Evolutionary conservation across 2,797 vertebrate species (phyloP), one percentile per base, ranked within the genome.

Genomic region (Gymnothorax javanicus): DNA sequence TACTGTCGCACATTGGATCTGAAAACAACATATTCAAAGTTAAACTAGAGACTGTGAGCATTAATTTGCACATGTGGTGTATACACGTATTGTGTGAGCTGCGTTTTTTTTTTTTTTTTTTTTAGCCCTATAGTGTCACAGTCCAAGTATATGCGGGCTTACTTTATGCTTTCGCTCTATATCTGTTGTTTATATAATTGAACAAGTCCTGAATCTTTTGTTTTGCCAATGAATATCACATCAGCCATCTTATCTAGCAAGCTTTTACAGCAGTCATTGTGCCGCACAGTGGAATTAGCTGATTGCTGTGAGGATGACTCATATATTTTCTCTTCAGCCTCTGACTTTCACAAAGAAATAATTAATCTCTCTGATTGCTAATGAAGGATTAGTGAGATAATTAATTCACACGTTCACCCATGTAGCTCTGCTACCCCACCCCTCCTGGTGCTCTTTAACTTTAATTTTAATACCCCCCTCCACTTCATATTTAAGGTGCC

Each of bases 311-410:
- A 4, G 71, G 71, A 75, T 11, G 27, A 50, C 12, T 75, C 9
- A 43, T 12, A 75, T 75, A 15, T 17, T 43, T 75, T 13, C 71
- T 75, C 33, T 23, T 52, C 50, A 9, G 75, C 50, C 4, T 79
- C 50, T 23, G 7, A 23, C 75, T 79, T 17, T 54, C 43, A 54
- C 50, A 79, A 54, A 79, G 43, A 54, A 79, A 79, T 79, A 79
- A 79, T 79, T 52, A 79, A 79, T 54, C 75, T 54, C 75, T 79
- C 27, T 75, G 75, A 79, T 27, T 52, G 75, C 50, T 79, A 79
- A 79, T 79, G 75, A 79, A 54, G 50, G 75, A 54, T 79, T 75
- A 73, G 69, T 12, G 33, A 50, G 73, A 43, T 77, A 17, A 77
- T 77, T 77, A 79, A 23, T n/a, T 79, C 75, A 79, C 50, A 79